These are phyloP conservation scores for Myrmecobius fasciatus DNA, from an alignment of 2,113 vertebrate species.

Conservation along the genomic window DNA sequence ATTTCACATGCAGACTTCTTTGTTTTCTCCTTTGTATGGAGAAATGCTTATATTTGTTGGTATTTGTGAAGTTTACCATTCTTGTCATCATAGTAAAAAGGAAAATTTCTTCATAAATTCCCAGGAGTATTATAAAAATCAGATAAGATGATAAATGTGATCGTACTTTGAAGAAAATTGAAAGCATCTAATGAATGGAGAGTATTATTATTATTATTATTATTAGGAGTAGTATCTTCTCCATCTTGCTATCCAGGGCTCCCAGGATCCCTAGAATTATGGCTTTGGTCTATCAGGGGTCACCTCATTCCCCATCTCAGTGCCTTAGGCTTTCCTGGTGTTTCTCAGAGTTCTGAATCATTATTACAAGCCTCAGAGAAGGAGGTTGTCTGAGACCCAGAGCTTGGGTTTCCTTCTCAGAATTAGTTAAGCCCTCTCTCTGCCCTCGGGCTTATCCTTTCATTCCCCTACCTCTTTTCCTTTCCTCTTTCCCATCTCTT, in stretches of 20 bases:
- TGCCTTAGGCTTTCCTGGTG: background rate
- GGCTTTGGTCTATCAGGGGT: conserved; percentile 15
- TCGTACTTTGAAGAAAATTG: conserved; percentile 50
- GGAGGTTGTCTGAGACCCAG: background rate
- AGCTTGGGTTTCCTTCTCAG: background rate
- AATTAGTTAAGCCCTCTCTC: conserved; percentile 3
- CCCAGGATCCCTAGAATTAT: conserved; percentile 14
- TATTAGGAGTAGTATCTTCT: conserved; percentile 34
- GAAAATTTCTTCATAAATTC: conserved; percentile 15
- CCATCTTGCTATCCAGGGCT: conserved; percentile 47
- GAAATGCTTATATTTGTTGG: background rate
- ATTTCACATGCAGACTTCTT: background rate
- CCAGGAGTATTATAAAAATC: conserved; percentile 33
- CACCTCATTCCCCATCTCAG: background rate
- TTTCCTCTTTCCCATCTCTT: background rate
- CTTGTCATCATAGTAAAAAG: background rate
- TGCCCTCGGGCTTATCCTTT: background rate
- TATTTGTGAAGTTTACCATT: background rate
- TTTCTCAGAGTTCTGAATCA: background rate
- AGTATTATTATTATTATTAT: conserved; percentile 43
- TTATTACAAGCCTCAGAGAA: background rate
- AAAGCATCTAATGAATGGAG: conserved; percentile 42
- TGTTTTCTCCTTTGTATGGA: background rate
- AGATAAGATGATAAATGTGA: conserved; percentile 52
- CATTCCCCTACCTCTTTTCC: background rate